Evolutionary conservation across 2,888 invertebrate genomes (phyloP).

Genomic region (Campaea margaritaria): DNA sequence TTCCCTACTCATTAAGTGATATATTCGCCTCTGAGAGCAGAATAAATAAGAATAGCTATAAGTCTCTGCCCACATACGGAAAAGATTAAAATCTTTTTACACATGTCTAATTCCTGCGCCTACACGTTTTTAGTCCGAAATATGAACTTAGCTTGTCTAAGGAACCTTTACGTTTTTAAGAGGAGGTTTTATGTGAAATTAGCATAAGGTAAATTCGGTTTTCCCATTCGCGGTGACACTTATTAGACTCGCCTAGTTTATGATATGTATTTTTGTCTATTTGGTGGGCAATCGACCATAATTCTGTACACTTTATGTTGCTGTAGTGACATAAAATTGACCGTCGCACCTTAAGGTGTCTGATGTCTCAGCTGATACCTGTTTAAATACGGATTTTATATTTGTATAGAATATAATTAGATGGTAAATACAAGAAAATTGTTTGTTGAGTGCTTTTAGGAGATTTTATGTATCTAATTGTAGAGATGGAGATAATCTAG

Average conservation of each 20-base stretch:
- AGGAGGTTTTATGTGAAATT: constrained; percentile 59
- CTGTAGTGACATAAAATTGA: constrained; percentile 68
- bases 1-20: constrained; percentile 71
- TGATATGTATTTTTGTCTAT: constrained; percentile 66
- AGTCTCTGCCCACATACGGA: constrained; percentile 75
- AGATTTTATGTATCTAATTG: constrained; percentile 10
- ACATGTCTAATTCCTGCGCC: constrained; percentile 74
- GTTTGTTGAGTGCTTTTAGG: constrained; percentile 13
- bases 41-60: constrained; percentile 73
- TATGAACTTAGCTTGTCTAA: constrained; percentile 61
- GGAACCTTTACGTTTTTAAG: constrained; percentile 42
- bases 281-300: constrained; percentile 60
- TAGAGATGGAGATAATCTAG: background rate
- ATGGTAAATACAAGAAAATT: constrained; percentile 36
- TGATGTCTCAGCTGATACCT: constrained; percentile 59
- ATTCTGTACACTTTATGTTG: constrained; percentile 70
- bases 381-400: constrained; percentile 48
- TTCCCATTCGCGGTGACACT: constrained; percentile 72
- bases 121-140: constrained; percentile 74
- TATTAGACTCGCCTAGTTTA: constrained; percentile 73
- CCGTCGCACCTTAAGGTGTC: constrained; percentile 59
- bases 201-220: constrained; percentile 63
- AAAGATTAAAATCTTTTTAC: constrained; percentile 78
- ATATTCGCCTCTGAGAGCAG: constrained; percentile 64
- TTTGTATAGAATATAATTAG: constrained; percentile 44